Percentiles rank a stretch among this genome's conserved stretches.
Conservation (phyloP, 2,113 vertebrate species). For the Hylia prasina region DNA sequence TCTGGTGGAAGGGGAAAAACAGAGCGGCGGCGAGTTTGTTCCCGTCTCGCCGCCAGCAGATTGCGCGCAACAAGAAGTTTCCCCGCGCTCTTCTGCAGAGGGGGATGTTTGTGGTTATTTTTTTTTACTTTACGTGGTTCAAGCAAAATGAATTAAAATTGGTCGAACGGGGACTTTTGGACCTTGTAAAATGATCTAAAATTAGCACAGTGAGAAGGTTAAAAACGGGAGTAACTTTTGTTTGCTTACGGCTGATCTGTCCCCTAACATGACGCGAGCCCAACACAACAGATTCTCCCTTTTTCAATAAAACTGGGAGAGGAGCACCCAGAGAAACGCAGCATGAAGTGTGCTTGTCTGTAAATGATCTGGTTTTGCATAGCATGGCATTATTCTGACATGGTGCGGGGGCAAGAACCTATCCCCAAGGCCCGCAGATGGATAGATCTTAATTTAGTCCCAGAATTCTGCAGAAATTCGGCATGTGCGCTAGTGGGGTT, state of each 20-base stretch:
- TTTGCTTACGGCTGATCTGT: neutral
- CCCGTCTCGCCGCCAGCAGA: neutral
- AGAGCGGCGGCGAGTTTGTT: neutral
- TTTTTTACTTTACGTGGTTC: fast-evolving
- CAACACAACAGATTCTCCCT: neutral
- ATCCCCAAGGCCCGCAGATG: neutral
- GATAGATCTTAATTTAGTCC: neutral
- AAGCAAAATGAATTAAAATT: neutral
- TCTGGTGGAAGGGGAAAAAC: neutral
- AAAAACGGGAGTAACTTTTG: neutral
- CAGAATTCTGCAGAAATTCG: neutral
- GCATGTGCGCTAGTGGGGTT: neutral
- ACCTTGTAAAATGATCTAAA: neutral
- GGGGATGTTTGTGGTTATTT: neutral
- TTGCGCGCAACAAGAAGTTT: neutral
- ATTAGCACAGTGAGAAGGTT: neutral
- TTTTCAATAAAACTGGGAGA: neutral
- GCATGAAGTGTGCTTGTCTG: neutral
- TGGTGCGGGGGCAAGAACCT: neutral
- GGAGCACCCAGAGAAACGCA: neutral
- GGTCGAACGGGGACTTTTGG: neutral
- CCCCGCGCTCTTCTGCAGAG: neutral
- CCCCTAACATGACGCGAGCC: neutral
- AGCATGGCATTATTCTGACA: neutral
- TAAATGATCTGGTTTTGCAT: neutral